Conservation (phyloP, 2,888 invertebrate genomes). For the Anoncus sp. region DNA sequence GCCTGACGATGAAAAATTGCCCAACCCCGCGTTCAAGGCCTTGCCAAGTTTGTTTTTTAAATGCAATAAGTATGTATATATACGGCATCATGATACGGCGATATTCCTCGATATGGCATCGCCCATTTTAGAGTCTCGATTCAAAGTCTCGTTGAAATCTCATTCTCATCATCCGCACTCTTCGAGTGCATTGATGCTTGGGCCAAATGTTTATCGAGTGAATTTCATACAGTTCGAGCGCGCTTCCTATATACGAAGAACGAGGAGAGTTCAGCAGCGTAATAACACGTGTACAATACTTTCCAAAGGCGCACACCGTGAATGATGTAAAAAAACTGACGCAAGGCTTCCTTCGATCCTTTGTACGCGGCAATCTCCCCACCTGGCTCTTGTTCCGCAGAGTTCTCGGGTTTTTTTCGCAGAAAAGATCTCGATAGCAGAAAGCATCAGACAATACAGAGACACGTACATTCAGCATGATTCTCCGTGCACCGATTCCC, state of each 20-base stretch:
- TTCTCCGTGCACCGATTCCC: constrained; percentile 59
- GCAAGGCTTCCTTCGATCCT: not conserved
- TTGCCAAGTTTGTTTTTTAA: constrained; percentile 55
- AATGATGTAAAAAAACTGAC: not conserved
- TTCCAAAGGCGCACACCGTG: not conserved
- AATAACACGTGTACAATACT: not conserved
- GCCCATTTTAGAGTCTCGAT: constrained; percentile 1
- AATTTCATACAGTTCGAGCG: no score
- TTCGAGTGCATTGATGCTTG: no score
- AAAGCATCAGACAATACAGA: constrained; percentile 47
- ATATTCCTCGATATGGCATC: constrained; percentile 26
- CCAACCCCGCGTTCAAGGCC: constrained; percentile 52
- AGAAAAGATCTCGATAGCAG: constrained; percentile 26
- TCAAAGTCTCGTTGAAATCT: constrained; percentile 19
- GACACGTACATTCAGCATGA: constrained; percentile 30
- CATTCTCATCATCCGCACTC: constrained; percentile 4
- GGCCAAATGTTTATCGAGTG: no score
- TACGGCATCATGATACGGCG: constrained; percentile 31
- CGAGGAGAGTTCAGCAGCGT: no score
- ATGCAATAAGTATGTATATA: constrained; percentile 47
- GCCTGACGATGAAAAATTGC: constrained; percentile 75
- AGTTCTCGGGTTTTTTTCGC: not conserved
- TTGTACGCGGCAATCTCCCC: not conserved
- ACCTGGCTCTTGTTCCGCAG: not conserved
- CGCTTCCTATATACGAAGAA: no score